Conservation (phyloP, 2,797 vertebrate genomes). For the Silurus aristotelis region DNA sequence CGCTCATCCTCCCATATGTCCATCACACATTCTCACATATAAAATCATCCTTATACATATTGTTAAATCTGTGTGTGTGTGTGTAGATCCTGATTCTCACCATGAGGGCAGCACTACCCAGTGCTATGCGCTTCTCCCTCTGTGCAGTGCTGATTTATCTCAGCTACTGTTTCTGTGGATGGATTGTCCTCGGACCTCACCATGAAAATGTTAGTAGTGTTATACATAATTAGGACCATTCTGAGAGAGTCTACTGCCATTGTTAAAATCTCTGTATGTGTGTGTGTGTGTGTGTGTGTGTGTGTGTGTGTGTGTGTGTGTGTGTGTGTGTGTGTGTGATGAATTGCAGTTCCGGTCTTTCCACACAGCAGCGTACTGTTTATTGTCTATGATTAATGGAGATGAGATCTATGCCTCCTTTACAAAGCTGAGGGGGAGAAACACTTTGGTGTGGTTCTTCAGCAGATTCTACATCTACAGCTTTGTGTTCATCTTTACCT, state of each 20-base stretch:
- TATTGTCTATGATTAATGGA: slow-evolving; percentile 94
- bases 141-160: slow-evolving; percentile 95
- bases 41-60: not conserved
- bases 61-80: not conserved
- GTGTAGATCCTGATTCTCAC: slow-evolving; percentile 90
- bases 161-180: slow-evolving; percentile 96
- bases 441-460: slow-evolving; percentile 91
- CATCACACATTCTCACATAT: no score
- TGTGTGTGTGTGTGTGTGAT: not conserved
- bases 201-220: slow-evolving; percentile 84
- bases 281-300: not conserved
- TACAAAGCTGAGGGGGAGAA: slow-evolving; percentile 84
- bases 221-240: not conserved
- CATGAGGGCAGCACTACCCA: slow-evolving; percentile 87
- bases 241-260: not conserved
- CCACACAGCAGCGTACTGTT: slow-evolving; percentile 87
- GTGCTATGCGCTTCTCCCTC: slow-evolving; percentile 88
- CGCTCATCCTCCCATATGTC: no score
- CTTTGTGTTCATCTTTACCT: slow-evolving; percentile 94
- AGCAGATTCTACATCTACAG: slow-evolving; percentile 92
- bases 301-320: not conserved
- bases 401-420: slow-evolving; percentile 95
- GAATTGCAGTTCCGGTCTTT: slow-evolving; percentile 85
- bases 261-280: not conserved
- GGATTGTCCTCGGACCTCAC: slow-evolving; percentile 96